A percentile compares a stretch with the other conserved stretches of the same genome.
These are phyloP conservation scores for Lysiphlebus fabarum DNA, from an alignment of 1,140 invertebrate genomes.

Conservation along the genomic window DNA sequence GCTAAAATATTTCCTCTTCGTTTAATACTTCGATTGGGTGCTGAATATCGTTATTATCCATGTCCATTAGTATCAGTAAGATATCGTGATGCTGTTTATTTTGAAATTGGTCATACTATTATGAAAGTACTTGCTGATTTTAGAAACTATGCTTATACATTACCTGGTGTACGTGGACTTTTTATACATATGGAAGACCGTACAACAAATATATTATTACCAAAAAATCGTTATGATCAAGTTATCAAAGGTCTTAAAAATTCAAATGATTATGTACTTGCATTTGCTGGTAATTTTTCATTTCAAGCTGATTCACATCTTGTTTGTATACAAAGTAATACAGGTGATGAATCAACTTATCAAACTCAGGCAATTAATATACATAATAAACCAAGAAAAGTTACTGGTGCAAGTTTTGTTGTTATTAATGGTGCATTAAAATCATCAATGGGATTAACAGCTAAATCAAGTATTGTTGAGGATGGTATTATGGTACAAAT, in stretches of 20 bases:
- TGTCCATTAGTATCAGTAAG: conserved; percentile 80
- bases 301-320: conserved; percentile 80
- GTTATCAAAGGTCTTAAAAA: conserved; percentile 79
- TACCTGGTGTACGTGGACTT: conserved; percentile 74
- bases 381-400: conserved; percentile 75
- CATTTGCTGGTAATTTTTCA: conserved; percentile 80
- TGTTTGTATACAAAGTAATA: conserved; percentile 79
- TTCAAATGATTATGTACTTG: conserved; percentile 82
- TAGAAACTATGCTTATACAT: conserved; percentile 79
- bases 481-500: conserved; percentile 89
- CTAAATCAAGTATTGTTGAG: conserved; percentile 85
- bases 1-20: conserved; percentile 80
- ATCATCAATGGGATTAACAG: conserved; percentile 72
- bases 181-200: conserved; percentile 81
- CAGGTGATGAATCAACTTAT: conserved; percentile 65
- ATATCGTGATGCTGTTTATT: conserved; percentile 77
- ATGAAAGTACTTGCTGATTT: conserved; percentile 88
- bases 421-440: conserved; percentile 87
- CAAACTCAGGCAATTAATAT: conserved; percentile 88
- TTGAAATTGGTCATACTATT: conserved; percentile 86
- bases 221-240: conserved; percentile 78
- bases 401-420: conserved; percentile 87
- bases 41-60: conserved; percentile 86
- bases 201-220: conserved; percentile 75
- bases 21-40: conserved; percentile 75